Base-by-base conservation (phyloP, 2,888 invertebrate genomes). In the Pyrrhosoma nymphula region DNA sequence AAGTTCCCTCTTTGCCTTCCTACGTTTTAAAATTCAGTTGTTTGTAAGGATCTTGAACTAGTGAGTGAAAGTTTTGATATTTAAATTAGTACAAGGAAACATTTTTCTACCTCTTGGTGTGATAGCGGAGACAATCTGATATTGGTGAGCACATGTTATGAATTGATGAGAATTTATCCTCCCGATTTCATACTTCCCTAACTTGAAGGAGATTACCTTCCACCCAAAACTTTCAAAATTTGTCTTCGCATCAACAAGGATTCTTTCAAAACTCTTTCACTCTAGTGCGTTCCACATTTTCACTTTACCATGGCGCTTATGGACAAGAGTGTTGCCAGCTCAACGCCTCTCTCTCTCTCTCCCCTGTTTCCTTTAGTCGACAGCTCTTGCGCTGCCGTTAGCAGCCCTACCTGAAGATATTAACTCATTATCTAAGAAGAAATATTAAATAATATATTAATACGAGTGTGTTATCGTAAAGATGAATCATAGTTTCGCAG, bases 81-180 rank as follows among this genome's bases (percentile, higher is more conserved):
- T 93, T 93, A 93, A 93, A 93, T 47, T 93, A 93, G 93, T 93
- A 93, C 93, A 93, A 93, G 93, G 47, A 93, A 69, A 89, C 23
- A 69, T 93, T 93, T 93, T 93, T 93, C 93, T 93, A 93, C 93
- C 93, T 93, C 93, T 93, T 93, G 93, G 93, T 93, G 93, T 93
- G 93, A 93, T 93, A 93, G 93, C 93, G 63, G 69, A 93, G 93
- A 93, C 93, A 93, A 93, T 93, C 93, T 93, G 93, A 93, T 93
- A 75, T 69, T 82, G 69, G 93, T 93, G 75, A 93, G 93, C 75
- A n/a, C 47, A n/a, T 93, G 93, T 93, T 75, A 82, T 82, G 75
- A 47, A 93, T 93, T 91, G 20, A 18, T n/a, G n/a, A 35, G 35
- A 60, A 60, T 93, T 93, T 63, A 93, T 93, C 69, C 47, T 93